phyloP scores from a whole-genome alignment of 1,140 invertebrate species.

The Meloidogyne chitwoodi region DNA sequence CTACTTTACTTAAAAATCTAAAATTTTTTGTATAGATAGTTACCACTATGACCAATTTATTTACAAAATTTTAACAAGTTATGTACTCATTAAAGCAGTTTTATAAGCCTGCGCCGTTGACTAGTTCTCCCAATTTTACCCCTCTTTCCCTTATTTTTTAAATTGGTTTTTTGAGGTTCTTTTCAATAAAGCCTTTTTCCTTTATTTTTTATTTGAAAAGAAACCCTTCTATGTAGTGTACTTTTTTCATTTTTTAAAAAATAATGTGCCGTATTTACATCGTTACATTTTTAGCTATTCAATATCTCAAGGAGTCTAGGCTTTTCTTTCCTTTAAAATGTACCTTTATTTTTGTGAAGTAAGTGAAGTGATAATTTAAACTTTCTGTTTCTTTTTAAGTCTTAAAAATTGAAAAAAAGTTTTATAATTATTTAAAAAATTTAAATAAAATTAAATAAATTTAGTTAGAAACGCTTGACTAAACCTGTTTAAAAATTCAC shows the following conservation, averaged over 20 bases:
- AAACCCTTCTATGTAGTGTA: neutral
- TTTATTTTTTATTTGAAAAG: neutral
- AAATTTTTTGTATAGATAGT: no score
- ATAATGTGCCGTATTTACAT: neutral
- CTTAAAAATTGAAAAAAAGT: no score
- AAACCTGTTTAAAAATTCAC: no score
- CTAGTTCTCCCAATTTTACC: neutral
- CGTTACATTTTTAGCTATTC: neutral
- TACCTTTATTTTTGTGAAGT: neutral
- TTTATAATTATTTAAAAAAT: no score
- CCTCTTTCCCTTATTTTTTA: neutral
- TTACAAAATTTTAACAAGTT: no score
- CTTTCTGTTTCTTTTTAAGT: no score
- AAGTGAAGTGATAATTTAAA: neutral
- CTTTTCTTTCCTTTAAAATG: neutral
- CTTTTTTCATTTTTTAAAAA: neutral
- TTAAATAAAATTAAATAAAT: no score
- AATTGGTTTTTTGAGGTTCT: neutral
- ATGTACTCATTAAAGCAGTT: no score
- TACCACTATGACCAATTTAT: no score
- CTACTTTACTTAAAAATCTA: no score
- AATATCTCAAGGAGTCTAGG: neutral
- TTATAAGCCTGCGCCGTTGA: no score
- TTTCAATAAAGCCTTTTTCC: neutral
- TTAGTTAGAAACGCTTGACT: no score